Conservation (phyloP, 2,888 invertebrate genomes). For the Bellardia bayeri region DNA sequence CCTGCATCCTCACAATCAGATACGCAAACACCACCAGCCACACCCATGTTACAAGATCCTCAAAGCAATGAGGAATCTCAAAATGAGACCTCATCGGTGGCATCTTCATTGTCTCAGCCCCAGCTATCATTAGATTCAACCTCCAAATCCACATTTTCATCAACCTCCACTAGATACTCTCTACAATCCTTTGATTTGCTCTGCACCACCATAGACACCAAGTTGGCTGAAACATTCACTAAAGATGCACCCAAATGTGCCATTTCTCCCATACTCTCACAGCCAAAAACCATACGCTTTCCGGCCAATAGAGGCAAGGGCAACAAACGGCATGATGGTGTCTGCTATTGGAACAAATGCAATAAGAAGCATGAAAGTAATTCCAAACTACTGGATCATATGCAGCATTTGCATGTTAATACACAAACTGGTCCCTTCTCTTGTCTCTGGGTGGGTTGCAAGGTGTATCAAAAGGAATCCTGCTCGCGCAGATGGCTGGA, state of each 20-base stretch:
- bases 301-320: slow-evolving; percentile 86
- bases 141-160: slow-evolving; percentile 16
- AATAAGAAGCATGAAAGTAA: slow-evolving; percentile 91
- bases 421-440: slow-evolving; percentile 94
- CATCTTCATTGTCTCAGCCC: slow-evolving; percentile 66
- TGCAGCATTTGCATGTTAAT: slow-evolving; percentile 94
- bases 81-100: slow-evolving; percentile 42
- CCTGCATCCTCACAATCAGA: slow-evolving; percentile 45
- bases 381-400: slow-evolving; percentile 93
- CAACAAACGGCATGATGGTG: slow-evolving; percentile 84
- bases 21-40: slow-evolving; percentile 65
- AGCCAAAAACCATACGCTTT: slow-evolving; percentile 92
- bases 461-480: slow-evolving; percentile 96
- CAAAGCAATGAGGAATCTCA: slow-evolving; percentile 63
- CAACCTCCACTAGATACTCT: slow-evolving; percentile 75
- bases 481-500: slow-evolving; percentile 97
- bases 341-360: slow-evolving; percentile 94
- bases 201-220: slow-evolving; percentile 82
- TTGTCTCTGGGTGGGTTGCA: slow-evolving; percentile 97
- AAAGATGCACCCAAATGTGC: slow-evolving; percentile 81
- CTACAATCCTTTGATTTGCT: slow-evolving; percentile 36
- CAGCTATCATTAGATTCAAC: slow-evolving; percentile 33
- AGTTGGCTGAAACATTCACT: slow-evolving; percentile 78
- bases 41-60: slow-evolving; percentile 62
- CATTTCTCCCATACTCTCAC: slow-evolving; percentile 91